Conservation (phyloP, 1,140 invertebrate genomes). For the Colletes gigas region DNA sequence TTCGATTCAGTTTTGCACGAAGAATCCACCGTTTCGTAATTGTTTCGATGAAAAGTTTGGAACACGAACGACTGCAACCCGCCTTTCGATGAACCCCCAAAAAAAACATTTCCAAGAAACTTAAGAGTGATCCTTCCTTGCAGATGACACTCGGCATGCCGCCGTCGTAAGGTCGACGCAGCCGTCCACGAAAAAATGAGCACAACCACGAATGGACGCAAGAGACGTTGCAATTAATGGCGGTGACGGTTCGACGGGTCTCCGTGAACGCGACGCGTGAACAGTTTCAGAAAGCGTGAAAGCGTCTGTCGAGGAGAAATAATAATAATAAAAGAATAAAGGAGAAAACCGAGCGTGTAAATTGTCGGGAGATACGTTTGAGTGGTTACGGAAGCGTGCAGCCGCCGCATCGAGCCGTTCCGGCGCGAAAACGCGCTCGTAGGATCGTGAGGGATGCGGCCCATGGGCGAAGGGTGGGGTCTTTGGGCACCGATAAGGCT, state of each 20-base stretch:
- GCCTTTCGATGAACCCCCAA: no score
- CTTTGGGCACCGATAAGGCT: conserved; percentile 65
- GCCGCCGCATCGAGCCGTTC: background rate
- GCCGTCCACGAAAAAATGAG: conserved; percentile 9
- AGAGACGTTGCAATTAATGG: background rate
- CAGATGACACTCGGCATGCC: conserved; percentile 58
- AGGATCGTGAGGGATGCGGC: conserved; percentile 53
- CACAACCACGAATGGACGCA: background rate
- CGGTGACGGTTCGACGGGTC: background rate
- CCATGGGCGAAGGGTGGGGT: conserved; percentile 58
- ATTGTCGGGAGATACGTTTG: conserved; percentile 15
- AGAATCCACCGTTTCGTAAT: no score
- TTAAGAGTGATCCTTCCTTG: conserved; percentile 51
- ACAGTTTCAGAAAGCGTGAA: background rate
- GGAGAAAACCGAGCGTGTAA: conserved; percentile 17
- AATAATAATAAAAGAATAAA: no score
- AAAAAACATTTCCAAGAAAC: background rate
- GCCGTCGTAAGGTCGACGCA: conserved; percentile 60
- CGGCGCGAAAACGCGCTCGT: conserved; percentile 10
- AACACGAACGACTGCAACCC: conserved; percentile 9
- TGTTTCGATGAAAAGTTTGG: background rate
- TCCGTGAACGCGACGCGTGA: no score
- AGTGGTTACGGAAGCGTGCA: conserved; percentile 13
- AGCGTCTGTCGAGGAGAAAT: background rate
- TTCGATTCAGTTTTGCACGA: no score